Evolutionary conservation across 64 coral and sea anemone genomes (phyloP).

Genomic region (Platygyra sinensis): DNA sequence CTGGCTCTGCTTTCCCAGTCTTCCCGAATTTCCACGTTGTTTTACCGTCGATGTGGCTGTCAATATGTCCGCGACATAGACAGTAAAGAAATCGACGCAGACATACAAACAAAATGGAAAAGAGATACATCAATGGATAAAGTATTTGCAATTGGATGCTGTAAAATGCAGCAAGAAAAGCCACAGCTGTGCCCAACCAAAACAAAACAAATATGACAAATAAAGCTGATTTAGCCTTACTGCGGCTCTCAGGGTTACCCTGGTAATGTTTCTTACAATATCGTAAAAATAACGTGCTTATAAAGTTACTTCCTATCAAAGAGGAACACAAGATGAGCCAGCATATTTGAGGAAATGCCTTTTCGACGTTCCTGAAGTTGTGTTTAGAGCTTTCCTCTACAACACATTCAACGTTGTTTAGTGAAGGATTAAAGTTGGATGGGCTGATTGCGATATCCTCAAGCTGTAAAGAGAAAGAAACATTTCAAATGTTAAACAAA

Average conservation of each 20-base stretch:
- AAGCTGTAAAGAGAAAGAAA: slow-evolving; percentile 42
- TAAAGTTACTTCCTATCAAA: neutral
- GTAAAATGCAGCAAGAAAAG: neutral
- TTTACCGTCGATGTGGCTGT: neutral
- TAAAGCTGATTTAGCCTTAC: neutral
- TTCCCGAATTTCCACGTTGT: neutral
- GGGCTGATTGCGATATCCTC: slow-evolving; percentile 64
- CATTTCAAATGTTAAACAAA: neutral
- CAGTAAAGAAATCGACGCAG: neutral
- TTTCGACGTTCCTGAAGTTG: neutral
- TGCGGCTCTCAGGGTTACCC: neutral
- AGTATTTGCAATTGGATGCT: neutral
- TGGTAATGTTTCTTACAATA: no score
- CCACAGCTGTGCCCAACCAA: slow-evolving; percentile 16
- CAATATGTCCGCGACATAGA: neutral
- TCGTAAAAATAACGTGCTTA: neutral
- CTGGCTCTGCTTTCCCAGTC: neutral
- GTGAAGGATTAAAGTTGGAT: neutral
- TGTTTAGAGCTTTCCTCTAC: slow-evolving; percentile 5
- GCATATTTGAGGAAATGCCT: slow-evolving; percentile 26
- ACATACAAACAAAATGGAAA: neutral
- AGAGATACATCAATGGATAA: neutral
- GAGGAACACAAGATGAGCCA: neutral
- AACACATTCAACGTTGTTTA: slow-evolving; percentile 69
- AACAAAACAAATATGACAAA: slow-evolving; percentile 2